A percentile compares a stretch with the other conserved stretches of the same genome.
Conservation (phyloP, 2,113 vertebrate species). For the human (Homo sapiens) region DNA sequence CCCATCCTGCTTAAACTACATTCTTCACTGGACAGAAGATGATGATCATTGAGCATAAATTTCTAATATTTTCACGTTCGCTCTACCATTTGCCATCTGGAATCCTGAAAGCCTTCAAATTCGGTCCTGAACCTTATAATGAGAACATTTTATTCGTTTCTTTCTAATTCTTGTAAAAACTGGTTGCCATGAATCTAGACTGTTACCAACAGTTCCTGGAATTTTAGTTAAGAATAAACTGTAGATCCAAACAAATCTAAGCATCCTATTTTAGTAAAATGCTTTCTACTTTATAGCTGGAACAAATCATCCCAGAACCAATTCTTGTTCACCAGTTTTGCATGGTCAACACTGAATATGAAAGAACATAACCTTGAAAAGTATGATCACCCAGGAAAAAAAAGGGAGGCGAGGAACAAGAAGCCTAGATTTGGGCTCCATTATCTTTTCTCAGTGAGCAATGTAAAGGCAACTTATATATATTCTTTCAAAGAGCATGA, state of each 20-base stretch:
- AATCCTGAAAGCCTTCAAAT: not conserved
- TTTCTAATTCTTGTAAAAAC: not conserved
- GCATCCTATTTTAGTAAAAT: slow-evolving; percentile 10
- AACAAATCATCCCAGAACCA: not conserved
- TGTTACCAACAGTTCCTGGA: not conserved
- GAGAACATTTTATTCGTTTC: slow-evolving; percentile 13
- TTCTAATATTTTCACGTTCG: not conserved
- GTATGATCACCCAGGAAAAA: not conserved
- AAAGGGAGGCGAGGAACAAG: not conserved
- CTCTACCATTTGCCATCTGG: not conserved
- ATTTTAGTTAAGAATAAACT: slow-evolving; percentile 5
- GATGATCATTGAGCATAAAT: not conserved
- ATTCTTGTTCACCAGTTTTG: slow-evolving; percentile 4
- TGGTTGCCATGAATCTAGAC: not conserved
- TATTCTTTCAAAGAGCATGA: not conserved
- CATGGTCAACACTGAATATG: not conserved
- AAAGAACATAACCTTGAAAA: slow-evolving; percentile 34
- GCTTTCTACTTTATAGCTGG: not conserved
- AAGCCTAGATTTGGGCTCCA: not conserved
- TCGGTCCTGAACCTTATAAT: not conserved
- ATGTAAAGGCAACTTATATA: not conserved
- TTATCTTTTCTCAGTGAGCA: not conserved
- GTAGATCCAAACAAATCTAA: slow-evolving; percentile 37
- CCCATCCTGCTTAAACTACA: not conserved
- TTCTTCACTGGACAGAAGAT: slow-evolving; percentile 3